Evolutionary conservation across 1,140 invertebrate genomes (phyloP), one percentile per base, ranked within the genome.

Genomic region (Eumaeus atala): DNA sequence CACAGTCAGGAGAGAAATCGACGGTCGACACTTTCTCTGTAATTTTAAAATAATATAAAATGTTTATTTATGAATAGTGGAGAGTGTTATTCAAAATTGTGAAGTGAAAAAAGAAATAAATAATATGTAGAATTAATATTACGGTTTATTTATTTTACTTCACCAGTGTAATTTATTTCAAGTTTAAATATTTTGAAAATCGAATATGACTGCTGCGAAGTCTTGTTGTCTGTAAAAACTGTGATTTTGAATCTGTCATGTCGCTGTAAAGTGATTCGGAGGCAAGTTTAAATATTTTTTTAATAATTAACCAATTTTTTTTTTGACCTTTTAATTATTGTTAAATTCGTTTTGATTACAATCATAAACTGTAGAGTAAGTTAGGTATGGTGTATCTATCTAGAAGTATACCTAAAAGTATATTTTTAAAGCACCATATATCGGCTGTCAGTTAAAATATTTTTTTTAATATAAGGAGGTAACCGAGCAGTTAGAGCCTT

Each of bases 21-120:
- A 70, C 63, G 70, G 72, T 60, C 57, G 51, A 54, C 64, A 64
- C 74, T 79, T 79, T 79, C 76, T 69, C 74, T 40, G n/a, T 12
- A 6, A 8, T 14, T 40, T 40, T 12, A 6, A 14, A 12, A 40
- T 14, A 16, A 12, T 14, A 16, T 12, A 40, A 40, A 40, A 40
- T 28, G 6, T 6, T 3, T 28, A 28, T 28, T 28, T 28, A 3
- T 28, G 21, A 28, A 28, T 28, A 28, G 6, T 3, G 6, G 2
- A 28, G 21, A 3, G 21, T 3, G 6, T 28, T 28, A 28, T 28
- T 28, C n/a, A 40, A 7, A 8, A 14, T 14, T 8, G 38, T 40
- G 38, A 14, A 14, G n/a, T 40, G n/a, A 5, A 40, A 40, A 40
- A 40, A 14, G 12, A 40, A 40, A 40, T 14, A 40, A 11, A 11